Percentiles rank a stretch among this genome's conserved stretches.
Evolutionary conservation across 2,113 vertebrate species (phyloP).

Genomic region (Motacilla alba): DNA sequence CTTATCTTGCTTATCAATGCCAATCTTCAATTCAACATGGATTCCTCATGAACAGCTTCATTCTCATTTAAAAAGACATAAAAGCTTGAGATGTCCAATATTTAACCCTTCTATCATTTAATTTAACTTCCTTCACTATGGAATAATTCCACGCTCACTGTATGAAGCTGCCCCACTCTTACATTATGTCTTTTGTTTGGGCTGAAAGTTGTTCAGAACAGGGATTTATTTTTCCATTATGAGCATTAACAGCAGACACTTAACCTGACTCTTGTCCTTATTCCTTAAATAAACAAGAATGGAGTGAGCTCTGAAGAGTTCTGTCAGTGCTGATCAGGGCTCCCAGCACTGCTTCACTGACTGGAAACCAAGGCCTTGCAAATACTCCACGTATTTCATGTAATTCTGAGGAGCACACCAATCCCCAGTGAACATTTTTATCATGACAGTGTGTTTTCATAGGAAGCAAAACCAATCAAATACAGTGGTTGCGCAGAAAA

Average conservation of each 20-base stretch:
- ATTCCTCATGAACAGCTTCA: background rate
- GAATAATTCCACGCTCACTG: background rate
- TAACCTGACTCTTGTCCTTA: background rate
- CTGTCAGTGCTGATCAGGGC: background rate
- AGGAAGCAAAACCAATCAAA: background rate
- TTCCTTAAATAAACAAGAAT: background rate
- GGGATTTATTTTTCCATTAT: background rate
- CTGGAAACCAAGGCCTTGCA: background rate
- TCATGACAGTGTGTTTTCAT: background rate
- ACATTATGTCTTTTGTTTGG: background rate
- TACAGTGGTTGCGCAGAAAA: background rate
- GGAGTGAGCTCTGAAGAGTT: background rate
- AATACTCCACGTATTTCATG: background rate
- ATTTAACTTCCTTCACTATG: background rate
- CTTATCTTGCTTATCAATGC: background rate
- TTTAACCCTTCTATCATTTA: background rate
- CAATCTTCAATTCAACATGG: background rate
- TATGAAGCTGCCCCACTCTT: background rate
- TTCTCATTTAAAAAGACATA: background rate
- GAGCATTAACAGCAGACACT: background rate
- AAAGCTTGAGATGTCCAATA: background rate
- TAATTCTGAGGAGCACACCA: background rate
- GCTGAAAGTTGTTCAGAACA: background rate
- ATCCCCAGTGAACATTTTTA: background rate
- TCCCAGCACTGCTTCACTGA: background rate